These are phyloP conservation scores for Spilosoma lubricipeda DNA, from an alignment of 2,888 invertebrate species.

Conservation along the genomic window DNA sequence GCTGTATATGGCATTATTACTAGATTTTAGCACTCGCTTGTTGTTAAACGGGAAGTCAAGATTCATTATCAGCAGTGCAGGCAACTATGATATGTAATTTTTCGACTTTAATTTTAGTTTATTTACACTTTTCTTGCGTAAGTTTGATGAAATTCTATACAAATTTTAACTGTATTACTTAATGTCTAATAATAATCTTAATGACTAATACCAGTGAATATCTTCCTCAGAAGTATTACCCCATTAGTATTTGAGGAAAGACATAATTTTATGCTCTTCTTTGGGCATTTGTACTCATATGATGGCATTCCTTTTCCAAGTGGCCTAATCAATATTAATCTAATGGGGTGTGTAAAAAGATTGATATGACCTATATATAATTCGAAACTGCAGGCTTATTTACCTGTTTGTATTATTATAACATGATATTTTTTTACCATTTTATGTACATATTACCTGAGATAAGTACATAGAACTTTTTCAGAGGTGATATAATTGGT, in stretches of 20 bases:
- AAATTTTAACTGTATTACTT: not conserved
- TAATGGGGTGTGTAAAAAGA: not conserved
- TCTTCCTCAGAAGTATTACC: too few relatives aligned
- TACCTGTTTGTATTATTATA: too few relatives aligned
- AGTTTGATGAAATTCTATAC: not conserved
- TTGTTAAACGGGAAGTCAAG: not conserved
- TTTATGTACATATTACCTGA: not conserved
- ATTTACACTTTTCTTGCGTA: not conserved
- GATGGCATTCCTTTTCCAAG: not conserved
- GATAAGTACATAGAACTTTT: not conserved
- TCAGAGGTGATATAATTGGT: not conserved
- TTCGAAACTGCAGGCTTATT: too few relatives aligned
- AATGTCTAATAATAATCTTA: too few relatives aligned
- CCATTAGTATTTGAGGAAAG: too few relatives aligned
- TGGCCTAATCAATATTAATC: not conserved
- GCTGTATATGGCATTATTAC: not conserved
- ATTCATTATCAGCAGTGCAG: not conserved
- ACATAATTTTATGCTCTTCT: too few relatives aligned
- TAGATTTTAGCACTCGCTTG: not conserved
- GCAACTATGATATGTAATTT: not conserved
- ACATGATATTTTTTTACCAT: too few relatives aligned
- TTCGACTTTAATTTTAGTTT: not conserved
- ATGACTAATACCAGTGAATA: not conserved
- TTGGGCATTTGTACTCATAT: too few relatives aligned
- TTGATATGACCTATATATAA: too few relatives aligned